Conservation (phyloP, 2,113 vertebrate genomes). For the Hippocampus barbouri region DNA sequence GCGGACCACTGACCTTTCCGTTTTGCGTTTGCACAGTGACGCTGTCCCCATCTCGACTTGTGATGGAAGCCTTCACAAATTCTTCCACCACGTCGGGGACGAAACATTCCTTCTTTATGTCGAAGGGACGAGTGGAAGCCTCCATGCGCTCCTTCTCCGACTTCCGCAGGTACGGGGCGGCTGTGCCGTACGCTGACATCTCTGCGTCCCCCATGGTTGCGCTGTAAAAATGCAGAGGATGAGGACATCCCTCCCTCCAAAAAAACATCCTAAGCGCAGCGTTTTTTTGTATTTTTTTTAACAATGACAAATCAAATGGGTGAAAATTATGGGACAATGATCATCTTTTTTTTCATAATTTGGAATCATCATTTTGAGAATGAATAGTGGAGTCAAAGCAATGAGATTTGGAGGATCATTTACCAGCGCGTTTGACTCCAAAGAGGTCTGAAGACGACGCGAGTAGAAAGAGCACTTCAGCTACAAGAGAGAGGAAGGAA, state of each 20-base stretch:
- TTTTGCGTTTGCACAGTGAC: slow-evolving; percentile 76
- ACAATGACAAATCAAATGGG: too few relatives aligned
- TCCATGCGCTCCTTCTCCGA: slow-evolving; percentile 84
- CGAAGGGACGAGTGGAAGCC: slow-evolving; percentile 78
- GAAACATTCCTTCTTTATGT: slow-evolving; percentile 83
- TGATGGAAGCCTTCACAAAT: slow-evolving; percentile 77
- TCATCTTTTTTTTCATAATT: not conserved
- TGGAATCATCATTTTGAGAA: too few relatives aligned
- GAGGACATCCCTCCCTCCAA: not conserved
- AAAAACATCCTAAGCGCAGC: too few relatives aligned
- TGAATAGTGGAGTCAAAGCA: not conserved
- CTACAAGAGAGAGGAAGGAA: not conserved
- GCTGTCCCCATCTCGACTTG: slow-evolving; percentile 76
- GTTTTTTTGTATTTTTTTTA: too few relatives aligned
- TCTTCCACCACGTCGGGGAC: slow-evolving; percentile 79
- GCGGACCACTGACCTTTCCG: slow-evolving; percentile 75
- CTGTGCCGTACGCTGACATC: slow-evolving; percentile 77
- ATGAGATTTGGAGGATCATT: not conserved
- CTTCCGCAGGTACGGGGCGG: slow-evolving; percentile 79
- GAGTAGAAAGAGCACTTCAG: not conserved
- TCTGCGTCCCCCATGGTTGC: slow-evolving; percentile 75
- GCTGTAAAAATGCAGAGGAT: slow-evolving; percentile 9
- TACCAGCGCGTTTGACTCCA: not conserved
- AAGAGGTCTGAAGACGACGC: not conserved
- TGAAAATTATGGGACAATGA: too few relatives aligned